Evolutionary conservation across 2,888 invertebrate genomes (phyloP).

Genomic region (Galerucella nymphaeae): DNA sequence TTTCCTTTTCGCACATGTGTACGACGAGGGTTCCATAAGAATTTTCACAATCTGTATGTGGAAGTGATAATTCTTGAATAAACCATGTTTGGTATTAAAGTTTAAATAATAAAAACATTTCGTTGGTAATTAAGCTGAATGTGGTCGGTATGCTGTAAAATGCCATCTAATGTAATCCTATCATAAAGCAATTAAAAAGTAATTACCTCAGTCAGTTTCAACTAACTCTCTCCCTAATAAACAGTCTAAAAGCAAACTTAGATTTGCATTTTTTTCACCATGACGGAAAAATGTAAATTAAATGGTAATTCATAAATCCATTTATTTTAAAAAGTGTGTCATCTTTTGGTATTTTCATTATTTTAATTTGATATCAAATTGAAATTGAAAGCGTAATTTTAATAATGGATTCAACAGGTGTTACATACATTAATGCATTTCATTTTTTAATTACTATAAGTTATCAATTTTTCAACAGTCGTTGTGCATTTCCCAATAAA

Average conservation of each 20-base stretch:
- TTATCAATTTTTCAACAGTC: neutral
- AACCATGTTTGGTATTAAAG: too few relatives aligned
- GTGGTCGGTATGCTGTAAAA: neutral
- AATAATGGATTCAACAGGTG: conserved; percentile 9
- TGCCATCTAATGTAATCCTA: neutral
- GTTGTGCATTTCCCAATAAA: too few relatives aligned
- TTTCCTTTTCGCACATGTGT: too few relatives aligned
- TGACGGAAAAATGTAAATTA: neutral
- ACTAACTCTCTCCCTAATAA: neutral
- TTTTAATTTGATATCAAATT: conserved; percentile 3
- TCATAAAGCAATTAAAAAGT: conserved; percentile 3
- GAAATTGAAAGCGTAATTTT: conserved; percentile 4
- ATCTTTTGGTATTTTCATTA: conserved; percentile 1
- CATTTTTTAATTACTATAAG: neutral
- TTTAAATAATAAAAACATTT: neutral
- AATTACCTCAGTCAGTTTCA: neutral
- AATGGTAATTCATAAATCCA: neutral
- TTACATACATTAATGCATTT: neutral
- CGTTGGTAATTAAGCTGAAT: neutral
- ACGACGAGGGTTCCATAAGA: too few relatives aligned
- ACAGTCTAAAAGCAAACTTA: neutral
- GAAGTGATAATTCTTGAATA: too few relatives aligned
- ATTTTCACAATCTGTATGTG: too few relatives aligned
- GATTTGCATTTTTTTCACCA: neutral
- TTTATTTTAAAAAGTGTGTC: conserved; percentile 5